Base-by-base conservation (phyloP, 2,797 vertebrate species). In the Argya squamiceps region DNA sequence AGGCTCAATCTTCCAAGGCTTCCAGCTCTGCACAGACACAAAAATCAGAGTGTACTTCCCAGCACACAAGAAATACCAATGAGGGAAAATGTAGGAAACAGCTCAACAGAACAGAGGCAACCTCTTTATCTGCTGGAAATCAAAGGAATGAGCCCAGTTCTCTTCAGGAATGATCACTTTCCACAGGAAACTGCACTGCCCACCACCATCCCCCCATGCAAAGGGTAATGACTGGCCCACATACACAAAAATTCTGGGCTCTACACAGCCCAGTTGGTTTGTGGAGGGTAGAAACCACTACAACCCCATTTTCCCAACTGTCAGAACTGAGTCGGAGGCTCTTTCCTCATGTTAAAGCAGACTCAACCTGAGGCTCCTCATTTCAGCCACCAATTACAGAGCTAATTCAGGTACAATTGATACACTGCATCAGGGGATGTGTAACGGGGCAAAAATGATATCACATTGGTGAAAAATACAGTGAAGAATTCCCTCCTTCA, bases 41-140 rank as follows among this genome's bases (percentile, higher is more conserved):
- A 58, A 84, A 92, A 85, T 56, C 79, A 79, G 49, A 96, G 90
- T 10, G 15, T 10, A 49, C 63, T 87, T 65, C 74, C 79, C 82
- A 82, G 73, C 63, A 64, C 60, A 71, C 75, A 24, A 91, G 83
- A 89, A 92, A 94, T 69, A 94, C 58, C 89, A 86, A 10, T n/a
- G 67, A 93, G 76, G 55, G 56, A 27, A 71, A 88, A 65, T 1
- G 37, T 5, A 43, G 67, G 44, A 62, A 86, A 85, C 39, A 15
- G 73, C 55, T 68, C 63, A 77, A 76, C 22, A 80, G 80, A 89
- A 88, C 6, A 75, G 59, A 93, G 36, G 39, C 41, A 92, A 53
- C 47, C 65, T 12, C 77, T 77, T 71, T 47, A 64, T 77, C 15
- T 15, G 70, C 39, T 10, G n/a, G 16, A 68, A 86, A 93, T 91